These are phyloP conservation scores for Bergia puertoricense DNA, from an alignment of 92 coral and sea anemone genomes.

Conservation along the genomic window DNA sequence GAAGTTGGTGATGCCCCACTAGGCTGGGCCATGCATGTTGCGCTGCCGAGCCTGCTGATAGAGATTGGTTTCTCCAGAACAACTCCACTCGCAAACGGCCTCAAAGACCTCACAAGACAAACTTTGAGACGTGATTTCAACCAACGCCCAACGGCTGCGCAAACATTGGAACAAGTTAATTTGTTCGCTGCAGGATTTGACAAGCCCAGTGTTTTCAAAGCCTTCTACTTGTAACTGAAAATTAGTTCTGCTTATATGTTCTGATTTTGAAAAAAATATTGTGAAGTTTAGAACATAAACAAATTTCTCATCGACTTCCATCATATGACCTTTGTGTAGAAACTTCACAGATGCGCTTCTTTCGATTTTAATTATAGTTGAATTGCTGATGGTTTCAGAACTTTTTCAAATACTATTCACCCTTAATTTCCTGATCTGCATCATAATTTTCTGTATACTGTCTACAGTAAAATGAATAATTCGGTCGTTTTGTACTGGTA, in stretches of 20 bases:
- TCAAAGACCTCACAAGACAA: conserved; percentile 50
- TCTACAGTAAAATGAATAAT: too few relatives aligned
- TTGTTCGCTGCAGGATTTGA: conserved; percentile 39
- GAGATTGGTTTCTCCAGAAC: conserved; percentile 43
- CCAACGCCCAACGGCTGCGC: conserved; percentile 59
- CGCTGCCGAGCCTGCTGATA: conserved; percentile 39
- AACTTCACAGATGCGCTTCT: neutral
- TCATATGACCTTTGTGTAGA: neutral
- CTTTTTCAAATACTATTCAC: neutral
- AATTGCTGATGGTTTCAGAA: too few relatives aligned
- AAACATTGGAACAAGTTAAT: conserved; percentile 28
- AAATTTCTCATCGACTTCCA: too few relatives aligned
- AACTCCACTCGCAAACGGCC: conserved; percentile 39
- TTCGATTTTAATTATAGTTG: neutral
- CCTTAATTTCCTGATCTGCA: neutral
- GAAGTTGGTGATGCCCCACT: conserved; percentile 38
- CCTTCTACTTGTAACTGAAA: conserved; percentile 29
- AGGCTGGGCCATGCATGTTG: conserved; percentile 54
- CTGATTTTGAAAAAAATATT: neutral
- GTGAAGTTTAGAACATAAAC: too few relatives aligned
- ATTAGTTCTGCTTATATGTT: neutral
- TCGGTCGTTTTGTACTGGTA: neutral
- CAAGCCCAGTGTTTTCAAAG: conserved; percentile 37
- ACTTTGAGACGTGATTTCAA: conserved; percentile 37
- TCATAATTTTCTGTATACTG: neutral